Conservation (phyloP, 92 coral and sea anemone genomes). For the Actinernus sp. region DNA sequence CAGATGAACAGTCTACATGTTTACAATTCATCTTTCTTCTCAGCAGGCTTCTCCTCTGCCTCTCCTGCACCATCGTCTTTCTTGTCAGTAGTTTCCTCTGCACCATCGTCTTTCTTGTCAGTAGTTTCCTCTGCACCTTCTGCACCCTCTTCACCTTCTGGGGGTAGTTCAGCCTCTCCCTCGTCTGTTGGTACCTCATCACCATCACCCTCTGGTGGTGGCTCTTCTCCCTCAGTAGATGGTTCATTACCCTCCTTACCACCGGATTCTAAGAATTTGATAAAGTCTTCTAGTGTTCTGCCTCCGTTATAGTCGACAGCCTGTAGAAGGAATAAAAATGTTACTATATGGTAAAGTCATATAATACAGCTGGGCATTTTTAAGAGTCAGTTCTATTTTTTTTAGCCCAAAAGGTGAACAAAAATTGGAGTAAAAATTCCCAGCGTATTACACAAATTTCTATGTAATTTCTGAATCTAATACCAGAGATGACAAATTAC, state of each 20-base stretch:
- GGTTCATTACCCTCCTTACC: slow-evolving; percentile 87
- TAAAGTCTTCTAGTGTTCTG: slow-evolving; percentile 87
- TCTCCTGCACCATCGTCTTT: neutral
- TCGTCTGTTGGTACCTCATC: slow-evolving; percentile 53
- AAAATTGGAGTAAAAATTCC: too few relatives aligned
- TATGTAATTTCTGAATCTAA: too few relatives aligned
- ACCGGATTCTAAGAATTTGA: slow-evolving; percentile 87
- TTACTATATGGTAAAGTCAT: too few relatives aligned
- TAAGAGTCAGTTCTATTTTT: too few relatives aligned
- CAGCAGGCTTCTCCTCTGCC: slow-evolving; percentile 16
- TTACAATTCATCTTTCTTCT: slow-evolving; percentile 97
- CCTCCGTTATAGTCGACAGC: slow-evolving; percentile 97
- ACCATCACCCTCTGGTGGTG: slow-evolving; percentile 67
- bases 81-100: neutral
- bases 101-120: slow-evolving; percentile 1
- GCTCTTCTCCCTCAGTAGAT: slow-evolving; percentile 78
- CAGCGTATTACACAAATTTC: too few relatives aligned
- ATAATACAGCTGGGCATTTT: too few relatives aligned
- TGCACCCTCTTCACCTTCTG: slow-evolving; percentile 24
- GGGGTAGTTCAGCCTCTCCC: slow-evolving; percentile 48
- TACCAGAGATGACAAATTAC: too few relatives aligned
- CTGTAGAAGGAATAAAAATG: slow-evolving; percentile 45
- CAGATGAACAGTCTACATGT: too few relatives aligned
- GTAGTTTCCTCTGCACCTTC: slow-evolving; percentile 19
- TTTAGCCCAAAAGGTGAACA: too few relatives aligned